Evolutionary conservation across 2,113 vertebrate species (phyloP), one percentile per base, ranked within the genome.

Genomic region (Spilogale gracilis): DNA sequence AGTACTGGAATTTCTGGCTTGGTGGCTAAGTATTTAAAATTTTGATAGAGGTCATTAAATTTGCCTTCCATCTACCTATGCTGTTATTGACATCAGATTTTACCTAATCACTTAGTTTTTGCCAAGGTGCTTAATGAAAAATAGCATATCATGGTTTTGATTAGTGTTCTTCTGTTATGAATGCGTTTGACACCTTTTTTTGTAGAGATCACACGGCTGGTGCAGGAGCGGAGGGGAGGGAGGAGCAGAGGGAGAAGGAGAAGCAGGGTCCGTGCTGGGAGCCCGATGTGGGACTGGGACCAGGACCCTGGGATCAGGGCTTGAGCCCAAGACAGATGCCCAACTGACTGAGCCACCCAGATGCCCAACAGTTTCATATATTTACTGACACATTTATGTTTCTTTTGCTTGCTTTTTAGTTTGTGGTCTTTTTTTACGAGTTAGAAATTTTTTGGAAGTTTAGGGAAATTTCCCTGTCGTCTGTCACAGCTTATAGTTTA

Each of bases 391-490:
- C 21, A 14, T 86, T 94, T 65, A 9, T 61, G 21, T 78, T 94
- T 79, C 4, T 45, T 86, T 73, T 43, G 65, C 60, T 86, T 81
- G 32, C 32, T 45, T 48, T 93, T 84, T 56, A n/a, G 38, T 1
- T 27, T 83, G 3, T 92, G 43, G 4, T 67, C 65, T 71, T 92
- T 85, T 83, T 95, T 95, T 43, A 54, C 13, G 81, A 17, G 17
- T 94, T 90, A 95, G 84, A 94, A 81, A 52, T 81, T 74, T 25
- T 89, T 87, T 92, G 73, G 25, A 92, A 74, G 52, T 82, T 89
- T 65, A 76, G 90, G 71, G 73, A 56, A 50, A 63, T 61, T 60
- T 85, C 25, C 78, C 32, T 78, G n/a, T 93, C 50, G 48, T 14
- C n/a, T 17, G 52, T 83, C 78, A 89, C 6, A 83, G 58, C 80